Evolutionary conservation across 2,797 vertebrate genomes (phyloP).

Genomic region (Cryptoblepharus egeriae): DNA sequence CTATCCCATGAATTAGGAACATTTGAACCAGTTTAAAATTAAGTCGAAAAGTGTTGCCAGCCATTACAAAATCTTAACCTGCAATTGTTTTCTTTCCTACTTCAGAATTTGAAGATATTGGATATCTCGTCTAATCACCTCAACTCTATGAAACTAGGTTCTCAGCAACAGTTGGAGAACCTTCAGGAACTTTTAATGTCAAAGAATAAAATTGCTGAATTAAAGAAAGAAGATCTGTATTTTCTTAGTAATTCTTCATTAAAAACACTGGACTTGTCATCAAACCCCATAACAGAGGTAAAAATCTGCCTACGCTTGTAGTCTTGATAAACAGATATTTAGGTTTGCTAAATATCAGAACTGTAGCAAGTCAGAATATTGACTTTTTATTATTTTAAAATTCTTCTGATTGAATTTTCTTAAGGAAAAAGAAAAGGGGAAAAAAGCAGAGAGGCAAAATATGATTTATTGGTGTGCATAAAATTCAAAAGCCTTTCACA

Average conservation of each 20-base stretch:
- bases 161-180: constrained; percentile 80
- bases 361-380: not conserved
- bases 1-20: constrained; percentile 14
- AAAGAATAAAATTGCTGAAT: constrained; percentile 78
- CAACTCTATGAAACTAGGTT: constrained; percentile 82
- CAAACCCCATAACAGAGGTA: constrained; percentile 85
- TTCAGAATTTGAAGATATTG: constrained; percentile 84
- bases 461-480: too few species aligned
- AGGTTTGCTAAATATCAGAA: not conserved
- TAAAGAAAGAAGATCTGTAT: constrained; percentile 83
- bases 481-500: too few species aligned
- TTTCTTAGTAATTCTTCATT: constrained; percentile 85
- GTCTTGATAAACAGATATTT: not conserved
- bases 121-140: constrained; percentile 89
- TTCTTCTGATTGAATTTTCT: not conserved
- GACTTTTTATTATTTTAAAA: not conserved
- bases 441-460: too few species aligned
- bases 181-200: constrained; percentile 82
- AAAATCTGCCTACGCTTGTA: constrained; percentile 44
- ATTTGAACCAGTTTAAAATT: constrained; percentile 8
- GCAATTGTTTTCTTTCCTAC: constrained; percentile 19
- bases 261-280: constrained; percentile 84
- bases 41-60: not conserved
- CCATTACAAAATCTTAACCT: not conserved
- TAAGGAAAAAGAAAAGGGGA: too few species aligned